phyloP scores from a whole-genome alignment of 2,113 vertebrate genomes.

The Gadus macrocephalus region DNA sequence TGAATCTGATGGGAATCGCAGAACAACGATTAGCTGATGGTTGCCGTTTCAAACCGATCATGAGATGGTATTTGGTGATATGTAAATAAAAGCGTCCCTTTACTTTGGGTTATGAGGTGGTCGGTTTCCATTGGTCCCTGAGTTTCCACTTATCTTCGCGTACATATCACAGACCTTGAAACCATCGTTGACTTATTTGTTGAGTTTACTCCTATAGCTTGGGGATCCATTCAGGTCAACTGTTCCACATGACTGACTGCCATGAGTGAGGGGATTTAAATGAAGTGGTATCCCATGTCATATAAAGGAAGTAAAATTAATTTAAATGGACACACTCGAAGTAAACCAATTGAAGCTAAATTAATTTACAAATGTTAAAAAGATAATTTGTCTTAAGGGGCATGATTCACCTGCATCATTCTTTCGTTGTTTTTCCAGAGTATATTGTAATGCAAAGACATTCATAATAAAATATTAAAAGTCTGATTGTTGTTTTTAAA shows the following conservation, averaged over 20 bases:
- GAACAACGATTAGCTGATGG: slow-evolving; percentile 29
- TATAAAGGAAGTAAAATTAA: slow-evolving; percentile 16
- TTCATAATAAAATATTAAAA: slow-evolving; percentile 61
- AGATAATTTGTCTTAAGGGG: slow-evolving; percentile 27
- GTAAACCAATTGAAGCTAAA: slow-evolving; percentile 3
- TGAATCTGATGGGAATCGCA: slow-evolving; percentile 51
- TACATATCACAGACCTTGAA: no score
- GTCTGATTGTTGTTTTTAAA: background rate
- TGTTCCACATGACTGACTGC: no score
- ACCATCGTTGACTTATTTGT: slow-evolving; percentile 6
- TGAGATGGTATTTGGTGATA: slow-evolving; percentile 27
- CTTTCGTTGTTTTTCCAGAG: slow-evolving; percentile 48
- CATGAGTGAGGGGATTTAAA: no score
- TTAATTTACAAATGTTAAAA: slow-evolving; percentile 27
- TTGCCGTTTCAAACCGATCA: slow-evolving; percentile 32
- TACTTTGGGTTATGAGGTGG: no score
- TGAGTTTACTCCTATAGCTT: background rate
- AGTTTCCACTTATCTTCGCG: slow-evolving; percentile 25
- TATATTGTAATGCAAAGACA: slow-evolving; percentile 53
- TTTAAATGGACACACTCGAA: no score
- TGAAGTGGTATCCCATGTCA: slow-evolving; percentile 6
- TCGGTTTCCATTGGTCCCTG: no score
- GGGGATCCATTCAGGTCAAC: no score
- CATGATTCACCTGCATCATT: slow-evolving; percentile 32
- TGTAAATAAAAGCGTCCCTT: slow-evolving; percentile 26